Conservation (phyloP, 2,113 vertebrate genomes). For the Brachypteracias leptosomus region DNA sequence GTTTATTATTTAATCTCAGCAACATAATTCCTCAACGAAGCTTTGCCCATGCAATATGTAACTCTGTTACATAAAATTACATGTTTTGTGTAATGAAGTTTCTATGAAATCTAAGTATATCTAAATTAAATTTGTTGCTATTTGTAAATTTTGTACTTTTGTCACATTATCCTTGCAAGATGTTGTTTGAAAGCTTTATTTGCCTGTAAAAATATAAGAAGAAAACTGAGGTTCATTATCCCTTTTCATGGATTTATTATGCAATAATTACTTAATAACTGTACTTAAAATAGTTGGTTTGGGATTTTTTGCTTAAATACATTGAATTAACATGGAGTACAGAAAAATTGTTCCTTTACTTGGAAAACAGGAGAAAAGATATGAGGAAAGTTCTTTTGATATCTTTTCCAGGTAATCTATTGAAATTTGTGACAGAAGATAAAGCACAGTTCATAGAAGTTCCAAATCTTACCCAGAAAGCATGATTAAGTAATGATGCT, state of each 20-base stretch:
- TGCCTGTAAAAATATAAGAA: background rate
- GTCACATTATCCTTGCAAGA: background rate
- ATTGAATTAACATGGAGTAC: background rate
- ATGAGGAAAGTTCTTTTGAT: background rate
- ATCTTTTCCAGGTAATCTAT: background rate
- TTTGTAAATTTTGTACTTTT: background rate
- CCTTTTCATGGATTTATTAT: background rate
- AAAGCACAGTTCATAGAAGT: background rate
- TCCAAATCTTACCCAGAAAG: background rate
- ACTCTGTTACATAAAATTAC: background rate
- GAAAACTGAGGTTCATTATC: background rate
- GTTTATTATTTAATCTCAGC: background rate
- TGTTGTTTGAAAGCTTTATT: background rate
- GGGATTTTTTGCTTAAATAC: background rate
- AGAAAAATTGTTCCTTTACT: background rate
- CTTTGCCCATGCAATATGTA: background rate
- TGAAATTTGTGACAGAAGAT: background rate
- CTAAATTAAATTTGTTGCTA: background rate
- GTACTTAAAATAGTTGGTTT: background rate
- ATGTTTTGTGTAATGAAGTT: background rate
- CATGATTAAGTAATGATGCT: background rate
- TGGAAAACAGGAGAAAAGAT: background rate
- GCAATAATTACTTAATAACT: background rate
- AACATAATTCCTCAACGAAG: background rate
- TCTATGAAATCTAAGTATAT: background rate